These are phyloP conservation scores for Nephrotoma appendiculata DNA, from an alignment of 2,888 invertebrate species.

Conservation along the genomic window DNA sequence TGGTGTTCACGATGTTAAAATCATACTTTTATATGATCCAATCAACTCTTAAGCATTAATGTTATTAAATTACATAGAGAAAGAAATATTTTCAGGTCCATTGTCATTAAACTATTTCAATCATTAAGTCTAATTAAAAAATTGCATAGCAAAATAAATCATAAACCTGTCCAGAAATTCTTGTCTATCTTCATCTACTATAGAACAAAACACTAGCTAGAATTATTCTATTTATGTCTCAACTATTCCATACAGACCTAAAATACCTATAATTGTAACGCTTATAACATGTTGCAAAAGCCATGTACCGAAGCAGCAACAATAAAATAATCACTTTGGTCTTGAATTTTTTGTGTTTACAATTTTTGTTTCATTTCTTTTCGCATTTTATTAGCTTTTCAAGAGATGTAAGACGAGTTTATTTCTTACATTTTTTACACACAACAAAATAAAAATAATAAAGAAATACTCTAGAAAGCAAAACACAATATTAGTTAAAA, in stretches of 20 bases:
- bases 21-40: not conserved
- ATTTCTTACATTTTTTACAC: not conserved
- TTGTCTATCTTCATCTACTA: not conserved
- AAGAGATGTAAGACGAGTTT: not conserved
- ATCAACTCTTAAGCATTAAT: not conserved
- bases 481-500: not conserved
- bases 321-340: not conserved
- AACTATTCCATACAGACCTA: not conserved
- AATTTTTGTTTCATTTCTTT: not conserved
- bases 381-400: not conserved
- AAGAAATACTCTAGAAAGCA: not conserved
- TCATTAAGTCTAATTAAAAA: not conserved
- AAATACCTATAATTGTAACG: not conserved
- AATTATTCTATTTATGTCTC: not conserved
- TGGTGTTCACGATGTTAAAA: not conserved
- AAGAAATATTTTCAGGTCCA: not conserved
- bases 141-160: not conserved
- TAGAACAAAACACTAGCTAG: not conserved
- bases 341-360: not conserved
- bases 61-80: not conserved
- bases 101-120: not conserved
- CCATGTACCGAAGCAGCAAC: not conserved
- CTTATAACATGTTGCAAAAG: not conserved
- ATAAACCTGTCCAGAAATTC: not conserved
- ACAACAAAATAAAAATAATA: not conserved